Base-by-base conservation (phyloP, 2,797 vertebrate genomes). In the Natrix natrix region DNA sequence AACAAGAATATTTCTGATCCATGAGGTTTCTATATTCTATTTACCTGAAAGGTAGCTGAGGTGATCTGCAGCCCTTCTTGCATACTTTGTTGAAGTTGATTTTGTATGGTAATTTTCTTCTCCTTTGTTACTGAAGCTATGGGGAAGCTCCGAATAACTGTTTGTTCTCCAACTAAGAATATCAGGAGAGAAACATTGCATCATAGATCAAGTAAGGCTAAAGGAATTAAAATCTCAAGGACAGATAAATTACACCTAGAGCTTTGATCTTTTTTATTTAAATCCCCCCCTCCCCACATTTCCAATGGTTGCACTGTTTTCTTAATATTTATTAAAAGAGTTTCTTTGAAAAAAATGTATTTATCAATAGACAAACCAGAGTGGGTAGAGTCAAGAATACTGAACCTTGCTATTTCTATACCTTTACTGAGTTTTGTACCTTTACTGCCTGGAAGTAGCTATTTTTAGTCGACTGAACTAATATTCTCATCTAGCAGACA, bases 91-190 rank as follows among this genome's bases (percentile, higher is more conserved):
- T 99, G 99, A 86, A 99, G 98, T 95, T 99, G 99, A 97, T 99
- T 99, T 97, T 99, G 99, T 94, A 99, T 98, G 92, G 98, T 98
- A 95, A 99, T 99, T 98, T 99, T 99, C 97, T 99, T 99, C 95
- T 99, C 99, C 97, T 99, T 99, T 20, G 98, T 99, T 94, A 99
- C 96, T 0, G 99, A 99, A 43, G 99, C 98, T 92, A 99, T 98
- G 0, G 99, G 99, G 96, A 99, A 99, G 94, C 99, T 99, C 90
- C 99, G 98, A 94, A 99, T 98, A 95, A 99, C 98, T 0, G 98
- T 98, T 97, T 99, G 99, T 96, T 99, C 99, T 87, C 99, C 99
- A 93, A 99, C 99, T 99, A 95, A 94, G 86, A 96, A 93, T 92
- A 96, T 5, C 93, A 94, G 90, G 87, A 95, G 89, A 94, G 26